Base-by-base conservation (phyloP, 37 sponge, comb jelly and placozoan genomes). In the Aplysina aerophoba region DNA sequence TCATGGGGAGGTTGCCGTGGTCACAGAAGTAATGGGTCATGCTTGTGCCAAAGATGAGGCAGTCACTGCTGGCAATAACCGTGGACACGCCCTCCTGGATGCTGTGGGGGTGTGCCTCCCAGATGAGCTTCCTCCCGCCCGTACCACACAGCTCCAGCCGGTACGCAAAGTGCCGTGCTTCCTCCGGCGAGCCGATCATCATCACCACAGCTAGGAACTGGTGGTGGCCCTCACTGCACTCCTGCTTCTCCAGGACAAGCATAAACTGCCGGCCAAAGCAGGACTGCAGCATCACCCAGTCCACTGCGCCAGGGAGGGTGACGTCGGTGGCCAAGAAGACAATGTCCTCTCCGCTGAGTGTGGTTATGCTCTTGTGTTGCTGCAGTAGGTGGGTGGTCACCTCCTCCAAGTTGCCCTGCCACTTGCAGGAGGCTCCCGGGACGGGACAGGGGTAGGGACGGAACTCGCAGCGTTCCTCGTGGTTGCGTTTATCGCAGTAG, bases 211-310 rank as follows among this genome's bases (percentile, higher is more conserved):
- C 99, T 78, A 95, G 96, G 88, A 98, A 98, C 89, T 96, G 96
- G 83, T 94, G 96, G 73, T 97, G 93, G 0, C 90, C 90, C 40
- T 93, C 95, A 57, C 89, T 90, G 24, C 90, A 58, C 69, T 95
- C 98, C 79, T 98, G 98, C 61, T 95, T 98, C 87, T 98, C 98
- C 83, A 98, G 73, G n/a, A 95, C 98, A 21, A 98, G 85, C 85
- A 98, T 91, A 83, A 98, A 98, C 67, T 98, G 87, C 64, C 91
- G 88, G 54, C 90, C 93, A 84, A 88, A 98, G 60, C 96, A 98
- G 28, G 90, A 91, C 83, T 98, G 98, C 96, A 98, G 92, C 98
- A 98, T 98, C 55, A 98, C 98, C 98, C 98, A 98, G 87, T 98
- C 98, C 33, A 95, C 96, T 0, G 98, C 95, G 1, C 98, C 98